Conservation (phyloP, 2,797 vertebrate species). For the Melanogrammus aeglefinus region DNA sequence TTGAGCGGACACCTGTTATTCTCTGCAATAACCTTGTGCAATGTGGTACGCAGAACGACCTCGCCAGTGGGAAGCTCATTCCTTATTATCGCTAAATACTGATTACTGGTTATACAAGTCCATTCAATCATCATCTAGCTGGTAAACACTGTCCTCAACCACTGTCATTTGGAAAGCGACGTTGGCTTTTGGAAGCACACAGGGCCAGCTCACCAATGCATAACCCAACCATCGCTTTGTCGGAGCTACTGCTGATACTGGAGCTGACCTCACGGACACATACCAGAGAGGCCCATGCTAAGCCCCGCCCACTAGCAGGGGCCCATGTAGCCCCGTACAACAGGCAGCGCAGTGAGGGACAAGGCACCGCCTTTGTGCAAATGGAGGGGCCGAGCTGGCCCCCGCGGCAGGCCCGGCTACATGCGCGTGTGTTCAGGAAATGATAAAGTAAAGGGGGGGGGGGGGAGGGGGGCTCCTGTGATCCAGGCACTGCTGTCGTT, state of each 20-base stretch:
- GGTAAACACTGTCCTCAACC: too few relatives aligned
- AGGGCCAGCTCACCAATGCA: not conserved
- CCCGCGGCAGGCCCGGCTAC: conserved; percentile 14
- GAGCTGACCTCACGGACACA: conserved; percentile 66
- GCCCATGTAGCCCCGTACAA: conserved; percentile 59
- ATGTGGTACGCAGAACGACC: too few relatives aligned
- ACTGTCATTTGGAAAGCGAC: not conserved
- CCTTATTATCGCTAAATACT: too few relatives aligned
- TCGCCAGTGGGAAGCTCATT: too few relatives aligned
- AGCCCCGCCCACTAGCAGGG: conserved; percentile 56
- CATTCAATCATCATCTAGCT: too few relatives aligned
- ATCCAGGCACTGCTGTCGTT: conserved; percentile 12
- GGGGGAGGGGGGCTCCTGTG: conserved; percentile 7
- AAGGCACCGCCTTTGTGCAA: conserved; percentile 46
- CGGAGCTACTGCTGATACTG: conserved; percentile 48
- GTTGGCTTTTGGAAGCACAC: too few relatives aligned
- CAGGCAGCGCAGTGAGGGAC: conserved; percentile 50
- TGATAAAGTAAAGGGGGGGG: conserved; percentile 23
- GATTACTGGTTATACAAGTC: too few relatives aligned
- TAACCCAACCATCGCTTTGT: not conserved
- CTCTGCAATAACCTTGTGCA: not conserved
- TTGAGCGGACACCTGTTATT: not conserved
- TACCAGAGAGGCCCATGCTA: conserved; percentile 46
- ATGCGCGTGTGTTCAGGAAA: conserved; percentile 9
- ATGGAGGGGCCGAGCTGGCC: conserved; percentile 27